Evolutionary conservation across 2,113 vertebrate genomes (phyloP).

Genomic region (Peromyscus leucopus): DNA sequence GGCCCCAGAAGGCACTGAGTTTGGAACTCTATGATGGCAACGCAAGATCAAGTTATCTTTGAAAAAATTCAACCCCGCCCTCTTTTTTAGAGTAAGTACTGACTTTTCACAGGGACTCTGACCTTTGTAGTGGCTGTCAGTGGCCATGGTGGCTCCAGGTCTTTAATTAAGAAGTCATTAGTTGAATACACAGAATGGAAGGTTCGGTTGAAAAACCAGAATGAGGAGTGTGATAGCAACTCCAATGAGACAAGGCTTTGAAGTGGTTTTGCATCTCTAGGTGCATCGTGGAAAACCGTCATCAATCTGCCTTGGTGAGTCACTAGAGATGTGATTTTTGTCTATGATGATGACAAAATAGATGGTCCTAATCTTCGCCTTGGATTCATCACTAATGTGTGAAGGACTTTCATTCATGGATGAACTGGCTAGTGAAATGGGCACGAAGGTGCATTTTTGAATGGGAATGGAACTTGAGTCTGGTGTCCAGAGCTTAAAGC

Average conservation of each 20-base stretch:
- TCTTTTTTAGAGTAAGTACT: background rate
- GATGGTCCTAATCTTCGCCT: background rate
- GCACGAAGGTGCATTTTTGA: background rate
- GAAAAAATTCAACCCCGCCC: background rate
- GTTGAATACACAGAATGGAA: background rate
- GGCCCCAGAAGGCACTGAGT: background rate
- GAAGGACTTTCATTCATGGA: background rate
- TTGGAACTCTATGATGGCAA: background rate
- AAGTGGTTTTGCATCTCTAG: background rate
- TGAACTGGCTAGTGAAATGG: background rate
- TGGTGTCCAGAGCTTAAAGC: background rate
- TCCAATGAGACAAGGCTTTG: background rate
- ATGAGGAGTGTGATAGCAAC: background rate
- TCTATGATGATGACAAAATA: background rate
- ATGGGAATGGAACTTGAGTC: background rate
- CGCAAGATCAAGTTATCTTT: conserved; percentile 17
- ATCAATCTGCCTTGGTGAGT: background rate
- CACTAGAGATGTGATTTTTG: conserved; percentile 9
- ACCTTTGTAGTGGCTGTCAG: background rate
- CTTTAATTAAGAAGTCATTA: conserved; percentile 13
- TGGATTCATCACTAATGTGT: background rate
- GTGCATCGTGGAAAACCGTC: background rate
- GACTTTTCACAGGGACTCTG: background rate
- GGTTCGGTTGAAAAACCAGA: background rate
- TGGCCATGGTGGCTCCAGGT: background rate